Evolutionary conservation across 2,113 vertebrate species (phyloP).

Genomic region (Cephalopholis sonnerati): DNA sequence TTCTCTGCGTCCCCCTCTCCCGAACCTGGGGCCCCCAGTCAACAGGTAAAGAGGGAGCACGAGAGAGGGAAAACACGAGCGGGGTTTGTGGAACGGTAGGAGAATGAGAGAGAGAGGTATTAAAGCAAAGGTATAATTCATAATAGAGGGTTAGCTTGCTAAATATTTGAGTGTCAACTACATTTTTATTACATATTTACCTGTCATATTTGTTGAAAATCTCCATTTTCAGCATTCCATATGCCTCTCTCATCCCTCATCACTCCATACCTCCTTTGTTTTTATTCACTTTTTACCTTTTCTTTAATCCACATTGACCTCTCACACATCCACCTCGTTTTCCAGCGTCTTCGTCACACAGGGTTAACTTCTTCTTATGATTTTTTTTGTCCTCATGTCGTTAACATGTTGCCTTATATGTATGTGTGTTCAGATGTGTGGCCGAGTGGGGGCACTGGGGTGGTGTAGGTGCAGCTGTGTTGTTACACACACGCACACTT

Average conservation of each 20-base stretch:
- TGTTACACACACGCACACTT: conserved; percentile 44
- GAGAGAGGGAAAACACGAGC: conserved; percentile 56
- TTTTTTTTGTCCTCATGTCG: conserved; percentile 58
- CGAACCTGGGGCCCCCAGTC: conserved; percentile 57
- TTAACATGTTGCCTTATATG: conserved; percentile 64
- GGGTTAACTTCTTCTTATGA: conserved; percentile 35
- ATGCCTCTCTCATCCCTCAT: conserved; percentile 61
- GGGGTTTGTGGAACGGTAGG: conserved; percentile 64
- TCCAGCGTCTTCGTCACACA: conserved; percentile 33
- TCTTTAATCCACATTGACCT: conserved; percentile 35
- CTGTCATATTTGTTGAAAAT: not conserved
- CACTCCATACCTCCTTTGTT: conserved; percentile 42
- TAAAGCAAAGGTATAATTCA: not conserved
- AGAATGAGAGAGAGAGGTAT: conserved; percentile 48
- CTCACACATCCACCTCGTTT: conserved; percentile 35
- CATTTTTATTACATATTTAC: not conserved
- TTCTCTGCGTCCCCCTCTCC: conserved; percentile 62
- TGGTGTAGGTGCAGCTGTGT: conserved; percentile 52
- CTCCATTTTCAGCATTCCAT: not conserved
- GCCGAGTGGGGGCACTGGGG: conserved; percentile 74
- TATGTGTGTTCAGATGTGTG: conserved; percentile 66
- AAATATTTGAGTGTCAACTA: not conserved
- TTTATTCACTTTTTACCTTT: conserved; percentile 20
- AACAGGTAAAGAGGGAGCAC: conserved; percentile 78
- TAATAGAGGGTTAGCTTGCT: not conserved